Percentiles rank a stretch among this genome's conserved stretches.
phyloP scores from a whole-genome alignment of 2,113 vertebrate genomes.

The Eulacestoma nigropectus region DNA sequence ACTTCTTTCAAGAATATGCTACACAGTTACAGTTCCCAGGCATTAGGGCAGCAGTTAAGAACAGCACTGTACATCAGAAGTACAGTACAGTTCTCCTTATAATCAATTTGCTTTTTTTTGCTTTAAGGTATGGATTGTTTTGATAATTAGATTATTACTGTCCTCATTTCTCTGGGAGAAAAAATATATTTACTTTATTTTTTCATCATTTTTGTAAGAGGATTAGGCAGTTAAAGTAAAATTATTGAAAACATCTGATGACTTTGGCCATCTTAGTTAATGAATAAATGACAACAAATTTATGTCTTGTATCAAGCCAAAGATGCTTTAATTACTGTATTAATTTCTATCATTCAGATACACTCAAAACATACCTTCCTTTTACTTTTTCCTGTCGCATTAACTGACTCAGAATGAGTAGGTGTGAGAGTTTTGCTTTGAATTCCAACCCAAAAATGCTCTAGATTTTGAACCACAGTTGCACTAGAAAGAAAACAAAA shows the following conservation, averaged over 20 bases:
- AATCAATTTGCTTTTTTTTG: neutral
- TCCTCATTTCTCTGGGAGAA: neutral
- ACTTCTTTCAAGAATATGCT: neutral
- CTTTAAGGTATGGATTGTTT: neutral
- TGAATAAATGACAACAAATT: neutral
- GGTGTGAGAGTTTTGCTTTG: slow-evolving; percentile 56
- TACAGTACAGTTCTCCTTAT: neutral
- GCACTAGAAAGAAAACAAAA: slow-evolving; percentile 21
- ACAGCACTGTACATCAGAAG: neutral
- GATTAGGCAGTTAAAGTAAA: neutral
- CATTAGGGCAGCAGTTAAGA: neutral
- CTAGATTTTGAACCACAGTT: slow-evolving; percentile 58
- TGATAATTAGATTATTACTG: neutral
- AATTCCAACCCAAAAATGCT: slow-evolving; percentile 62
- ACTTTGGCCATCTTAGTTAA: neutral
- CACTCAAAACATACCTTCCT: slow-evolving; percentile 52
- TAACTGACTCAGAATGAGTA: neutral
- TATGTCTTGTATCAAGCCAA: neutral
- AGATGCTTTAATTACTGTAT: neutral
- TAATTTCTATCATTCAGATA: neutral
- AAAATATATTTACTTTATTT: neutral
- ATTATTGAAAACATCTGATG: neutral
- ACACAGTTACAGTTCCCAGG: neutral
- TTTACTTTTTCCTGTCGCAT: slow-evolving; percentile 40
- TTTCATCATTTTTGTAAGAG: neutral